Evolutionary conservation across 2,888 invertebrate genomes (phyloP).

Genomic region (Lithophane leautieri): DNA sequence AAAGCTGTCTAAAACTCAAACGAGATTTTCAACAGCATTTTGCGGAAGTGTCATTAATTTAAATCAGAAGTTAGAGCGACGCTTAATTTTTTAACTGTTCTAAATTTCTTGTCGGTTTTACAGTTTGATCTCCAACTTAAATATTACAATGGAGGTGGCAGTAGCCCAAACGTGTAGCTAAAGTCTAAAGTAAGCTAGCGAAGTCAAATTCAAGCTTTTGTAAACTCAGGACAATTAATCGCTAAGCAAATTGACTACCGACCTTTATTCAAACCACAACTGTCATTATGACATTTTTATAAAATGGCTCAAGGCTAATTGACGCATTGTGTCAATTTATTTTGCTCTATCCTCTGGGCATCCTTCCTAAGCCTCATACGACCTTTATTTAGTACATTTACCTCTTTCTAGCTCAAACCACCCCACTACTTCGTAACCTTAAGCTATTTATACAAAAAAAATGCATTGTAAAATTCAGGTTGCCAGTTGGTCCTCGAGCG

Average conservation of each 20-base stretch:
- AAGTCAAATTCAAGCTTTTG: not conserved
- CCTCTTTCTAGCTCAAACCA: not conserved
- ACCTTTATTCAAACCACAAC: no score
- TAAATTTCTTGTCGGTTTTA: not conserved
- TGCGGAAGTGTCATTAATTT: not conserved
- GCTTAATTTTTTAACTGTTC: not conserved
- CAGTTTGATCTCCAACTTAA: not conserved
- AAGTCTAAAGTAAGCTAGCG: not conserved
- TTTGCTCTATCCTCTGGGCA: no score
- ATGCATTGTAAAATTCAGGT: constrained; percentile 59
- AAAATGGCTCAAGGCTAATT: no score
- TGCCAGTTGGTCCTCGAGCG: constrained; percentile 54
- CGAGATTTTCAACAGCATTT: not conserved
- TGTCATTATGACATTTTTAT: no score
- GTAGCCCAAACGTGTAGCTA: not conserved
- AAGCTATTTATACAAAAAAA: constrained; percentile 53
- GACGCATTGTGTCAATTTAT: not conserved
- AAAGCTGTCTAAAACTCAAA: not conserved
- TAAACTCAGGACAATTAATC: not conserved
- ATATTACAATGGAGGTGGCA: not conserved
- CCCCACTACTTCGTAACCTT: not conserved
- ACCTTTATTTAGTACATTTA: not conserved
- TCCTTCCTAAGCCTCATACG: not conserved
- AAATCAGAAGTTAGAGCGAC: no score
- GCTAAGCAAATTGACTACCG: no score